phyloP scores from a whole-genome alignment of 2,888 invertebrate species.

The Neuroscelio doddi region DNA sequence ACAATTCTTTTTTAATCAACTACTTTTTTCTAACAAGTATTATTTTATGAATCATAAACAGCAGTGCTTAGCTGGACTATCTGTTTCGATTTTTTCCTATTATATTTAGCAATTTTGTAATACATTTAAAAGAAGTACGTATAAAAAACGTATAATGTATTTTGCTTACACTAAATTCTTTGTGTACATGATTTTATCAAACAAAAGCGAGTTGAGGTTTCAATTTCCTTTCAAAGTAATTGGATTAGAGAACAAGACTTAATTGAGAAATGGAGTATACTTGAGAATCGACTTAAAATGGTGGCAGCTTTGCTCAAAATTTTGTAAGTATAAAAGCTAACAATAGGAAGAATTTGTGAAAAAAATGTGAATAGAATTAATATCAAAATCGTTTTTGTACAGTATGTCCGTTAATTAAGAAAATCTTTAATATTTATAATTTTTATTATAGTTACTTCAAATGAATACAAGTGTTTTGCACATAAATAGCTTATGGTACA shows the following conservation, averaged over 20 bases:
- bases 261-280: constrained; percentile 1
- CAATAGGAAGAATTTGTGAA: neutral
- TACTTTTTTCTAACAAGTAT: too few species aligned
- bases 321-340: neutral
- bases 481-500: too few species aligned
- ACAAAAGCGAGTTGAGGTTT: constrained; percentile 1
- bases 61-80: too few species aligned
- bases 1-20: too few species aligned
- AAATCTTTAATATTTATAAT: constrained; percentile 1
- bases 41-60: too few species aligned
- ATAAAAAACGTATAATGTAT: neutral
- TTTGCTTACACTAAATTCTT: neutral
- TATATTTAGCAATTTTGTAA: too few species aligned
- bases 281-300: constrained; percentile 2
- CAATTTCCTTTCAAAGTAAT: constrained; percentile 4
- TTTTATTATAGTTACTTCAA: too few species aligned
- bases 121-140: too few species aligned
- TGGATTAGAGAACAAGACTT: constrained; percentile 1
- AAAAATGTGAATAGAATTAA: too few species aligned
- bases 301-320: neutral
- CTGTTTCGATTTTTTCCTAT: too few species aligned
- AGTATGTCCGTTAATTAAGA: neutral
- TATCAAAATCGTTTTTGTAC: neutral
- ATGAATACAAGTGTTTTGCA: too few species aligned
- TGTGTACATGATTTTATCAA: neutral